Base-by-base conservation (phyloP, 2,888 invertebrate genomes). In the Dione vanillae region DNA sequence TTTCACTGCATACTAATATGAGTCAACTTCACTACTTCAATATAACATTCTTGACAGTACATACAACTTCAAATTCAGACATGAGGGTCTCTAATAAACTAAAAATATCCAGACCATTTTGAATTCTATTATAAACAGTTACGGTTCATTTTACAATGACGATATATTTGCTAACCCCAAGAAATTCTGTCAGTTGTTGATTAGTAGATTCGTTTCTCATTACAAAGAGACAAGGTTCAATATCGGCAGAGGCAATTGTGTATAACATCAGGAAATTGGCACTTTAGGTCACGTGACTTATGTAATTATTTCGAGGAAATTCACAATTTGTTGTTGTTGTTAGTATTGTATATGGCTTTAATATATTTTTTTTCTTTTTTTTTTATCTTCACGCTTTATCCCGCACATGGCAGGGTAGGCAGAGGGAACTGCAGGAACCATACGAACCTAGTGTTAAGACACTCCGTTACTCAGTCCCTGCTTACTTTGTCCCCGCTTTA, bases 221-320 rank as follows among this genome's bases (percentile, higher is more conserved):
- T 69, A 14, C 35, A 16, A 43, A 10, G 12, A 2, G 0, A 49
- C 69, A 68, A 64, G 52, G 52, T 67, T 43, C 58, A 70, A 43
- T 41, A 56, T 75, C 16, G 45, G 27, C 47, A 11, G 16, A 27
- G 37, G 51, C 59, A 54, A 67, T 75, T 27, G n/a, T 71, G 52
- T 40, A 71, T 75, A 56, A 35, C 37, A 8, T 35, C 37, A 79
- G 82, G 82, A 78, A 79, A 79, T 80, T 79, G 76, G 78, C 79
- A 79, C 80, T 83, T 82, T 78, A 75, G 64, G 81, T 74, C 82
- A 83, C 82, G 83, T 78, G 83, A 75, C 82, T 65, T 67, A 77
- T 70, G 61, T 74, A 70, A 73, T 74, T 71, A 76, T 70, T 71
- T 75, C 75, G 78, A 75, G 69, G 74, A 76, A 72, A 65, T 62